A percentile compares a stretch with the other conserved stretches of the same genome.
phyloP scores from a whole-genome alignment of 2,797 vertebrate genomes.

The Liasis olivaceus region DNA sequence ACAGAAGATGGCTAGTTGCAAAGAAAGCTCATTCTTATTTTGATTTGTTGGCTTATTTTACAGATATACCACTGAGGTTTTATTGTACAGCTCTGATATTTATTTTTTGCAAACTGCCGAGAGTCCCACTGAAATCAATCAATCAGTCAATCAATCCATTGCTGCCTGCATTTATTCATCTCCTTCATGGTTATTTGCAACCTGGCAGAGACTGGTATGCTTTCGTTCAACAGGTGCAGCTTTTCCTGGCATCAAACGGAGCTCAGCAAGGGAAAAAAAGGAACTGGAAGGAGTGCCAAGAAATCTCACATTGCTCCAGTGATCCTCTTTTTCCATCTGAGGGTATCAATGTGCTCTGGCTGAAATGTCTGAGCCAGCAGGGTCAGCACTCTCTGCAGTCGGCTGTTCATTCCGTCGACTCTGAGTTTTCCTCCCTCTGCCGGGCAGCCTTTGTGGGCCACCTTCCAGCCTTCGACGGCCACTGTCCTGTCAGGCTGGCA shows the following conservation, averaged over 20 bases:
- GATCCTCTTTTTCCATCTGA: too few species aligned
- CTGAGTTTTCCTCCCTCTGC: neutral
- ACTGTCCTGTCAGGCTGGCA: neutral
- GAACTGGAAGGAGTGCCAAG: neutral
- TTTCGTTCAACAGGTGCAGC: neutral
- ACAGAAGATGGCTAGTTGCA: neutral
- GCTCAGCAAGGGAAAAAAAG: neutral
- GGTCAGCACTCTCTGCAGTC: accelerated
- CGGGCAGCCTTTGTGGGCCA: neutral
- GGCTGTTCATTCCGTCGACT: neutral
- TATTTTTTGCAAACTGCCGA: neutral
- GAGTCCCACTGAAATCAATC: neutral
- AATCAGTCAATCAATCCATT: neutral
- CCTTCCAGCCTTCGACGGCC: neutral
- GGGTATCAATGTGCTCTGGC: neutral
- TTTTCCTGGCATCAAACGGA: neutral
- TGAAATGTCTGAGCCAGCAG: neutral
- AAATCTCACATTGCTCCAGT: neutral
- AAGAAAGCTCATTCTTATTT: neutral
- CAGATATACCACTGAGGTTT: neutral
- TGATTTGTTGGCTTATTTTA: neutral
- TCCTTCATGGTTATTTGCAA: neutral
- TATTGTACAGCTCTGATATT: neutral
- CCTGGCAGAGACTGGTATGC: neutral
- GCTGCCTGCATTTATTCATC: neutral